Evolutionary conservation across 2,797 vertebrate species (phyloP).

Genomic region (Paramormyrops hopkinsi): DNA sequence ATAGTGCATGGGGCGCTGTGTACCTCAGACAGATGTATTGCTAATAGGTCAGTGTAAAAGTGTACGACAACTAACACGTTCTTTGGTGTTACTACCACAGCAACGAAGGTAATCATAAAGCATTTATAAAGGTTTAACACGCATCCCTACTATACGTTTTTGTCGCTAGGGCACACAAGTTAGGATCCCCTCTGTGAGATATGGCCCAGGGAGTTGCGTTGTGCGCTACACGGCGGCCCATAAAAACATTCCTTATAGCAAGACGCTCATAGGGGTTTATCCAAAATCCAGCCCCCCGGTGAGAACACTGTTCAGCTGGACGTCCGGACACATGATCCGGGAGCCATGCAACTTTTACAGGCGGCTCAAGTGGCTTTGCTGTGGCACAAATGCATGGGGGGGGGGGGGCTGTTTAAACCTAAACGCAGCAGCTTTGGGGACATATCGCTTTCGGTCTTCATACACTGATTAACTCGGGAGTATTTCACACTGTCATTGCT

Average conservation of each 20-base stretch:
- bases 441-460: neutral
- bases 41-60: neutral
- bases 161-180: neutral
- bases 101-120: neutral
- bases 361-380: constrained; percentile 4
- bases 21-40: neutral
- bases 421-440: neutral
- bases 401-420: neutral
- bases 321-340: neutral
- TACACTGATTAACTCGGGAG: neutral
- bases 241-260: neutral
- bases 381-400: neutral
- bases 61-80: neutral
- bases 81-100: neutral
- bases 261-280: neutral
- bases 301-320: neutral
- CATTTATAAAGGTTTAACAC: neutral
- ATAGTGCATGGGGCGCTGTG: neutral
- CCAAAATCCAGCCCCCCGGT: neutral
- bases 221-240: neutral
- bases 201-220: neutral
- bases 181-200: neutral
- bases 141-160: neutral
- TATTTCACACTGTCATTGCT: neutral
- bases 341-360: constrained; percentile 19